Percentiles rank a stretch among this genome's conserved stretches.
Conservation (phyloP, 2,888 invertebrate genomes). For the Apocheima hispidaria region DNA sequence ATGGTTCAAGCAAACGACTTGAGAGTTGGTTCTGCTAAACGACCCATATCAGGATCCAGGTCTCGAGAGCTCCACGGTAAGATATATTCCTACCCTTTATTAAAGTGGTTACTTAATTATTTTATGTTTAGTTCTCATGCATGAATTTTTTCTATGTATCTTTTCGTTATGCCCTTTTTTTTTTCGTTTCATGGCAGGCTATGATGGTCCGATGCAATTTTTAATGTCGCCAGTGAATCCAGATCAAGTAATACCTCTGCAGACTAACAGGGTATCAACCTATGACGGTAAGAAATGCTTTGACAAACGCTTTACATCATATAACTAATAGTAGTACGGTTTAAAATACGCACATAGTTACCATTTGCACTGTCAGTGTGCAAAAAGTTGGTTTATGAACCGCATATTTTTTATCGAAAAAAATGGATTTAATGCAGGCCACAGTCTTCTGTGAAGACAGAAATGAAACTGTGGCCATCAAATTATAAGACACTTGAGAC, state of each 20-base stretch:
- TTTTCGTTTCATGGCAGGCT: slow-evolving; percentile 85
- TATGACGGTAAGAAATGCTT: slow-evolving; percentile 77
- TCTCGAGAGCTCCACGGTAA: slow-evolving; percentile 90
- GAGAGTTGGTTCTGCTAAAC: slow-evolving; percentile 88
- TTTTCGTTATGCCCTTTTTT: slow-evolving; percentile 70
- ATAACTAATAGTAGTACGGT: not conserved
- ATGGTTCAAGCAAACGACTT: slow-evolving; percentile 95
- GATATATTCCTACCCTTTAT: slow-evolving; percentile 23
- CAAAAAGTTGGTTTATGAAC: too few relatives aligned
- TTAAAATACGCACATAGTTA: too few relatives aligned
- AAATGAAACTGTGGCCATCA: too few relatives aligned
- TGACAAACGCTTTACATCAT: slow-evolving; percentile 14
- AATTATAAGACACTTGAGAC: too few relatives aligned
- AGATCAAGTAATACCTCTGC: slow-evolving; percentile 89
- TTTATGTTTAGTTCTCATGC: slow-evolving; percentile 56
- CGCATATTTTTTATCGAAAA: too few relatives aligned
- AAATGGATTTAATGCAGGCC: too few relatives aligned
- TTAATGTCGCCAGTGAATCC: slow-evolving; percentile 93
- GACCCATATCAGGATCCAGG: slow-evolving; percentile 89
- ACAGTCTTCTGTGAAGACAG: too few relatives aligned
- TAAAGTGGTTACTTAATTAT: slow-evolving; percentile 26
- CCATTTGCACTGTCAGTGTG: too few relatives aligned
- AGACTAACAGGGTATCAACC: slow-evolving; percentile 83
- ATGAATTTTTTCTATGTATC: slow-evolving; percentile 60
- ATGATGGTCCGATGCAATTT: slow-evolving; percentile 95